These are phyloP conservation scores for Spinibarbus caldwelli DNA, from an alignment of 2,797 vertebrate genomes.

Conservation along the genomic window DNA sequence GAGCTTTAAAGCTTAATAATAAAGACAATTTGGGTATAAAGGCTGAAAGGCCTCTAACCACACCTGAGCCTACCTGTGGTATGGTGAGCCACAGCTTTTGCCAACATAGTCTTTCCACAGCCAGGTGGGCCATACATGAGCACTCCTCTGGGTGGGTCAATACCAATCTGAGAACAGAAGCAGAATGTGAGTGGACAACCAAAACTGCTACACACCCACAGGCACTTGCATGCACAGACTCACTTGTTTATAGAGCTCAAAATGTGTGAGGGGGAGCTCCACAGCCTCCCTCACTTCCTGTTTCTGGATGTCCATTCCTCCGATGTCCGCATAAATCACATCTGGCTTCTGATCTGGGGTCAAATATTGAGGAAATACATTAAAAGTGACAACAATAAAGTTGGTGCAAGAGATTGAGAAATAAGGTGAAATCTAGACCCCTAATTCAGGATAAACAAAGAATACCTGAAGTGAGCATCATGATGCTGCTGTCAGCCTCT, in stretches of 20 bases:
- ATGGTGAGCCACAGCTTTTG: constrained; percentile 95
- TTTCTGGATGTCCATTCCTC: constrained; percentile 98
- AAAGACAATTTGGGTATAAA: neutral
- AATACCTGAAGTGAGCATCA: constrained; percentile 93
- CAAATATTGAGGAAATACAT: neutral
- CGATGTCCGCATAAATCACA: constrained; percentile 94
- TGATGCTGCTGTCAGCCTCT: constrained; percentile 96
- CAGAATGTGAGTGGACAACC: neutral
- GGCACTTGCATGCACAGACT: neutral
- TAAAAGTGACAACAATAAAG: neutral
- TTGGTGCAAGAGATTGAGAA: neutral
- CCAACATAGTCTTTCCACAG: constrained; percentile 95
- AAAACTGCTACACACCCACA: neutral
- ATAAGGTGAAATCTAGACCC: neutral
- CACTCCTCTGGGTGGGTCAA: constrained; percentile 91
- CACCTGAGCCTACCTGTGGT: constrained; percentile 83
- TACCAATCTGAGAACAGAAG: constrained; percentile 83
- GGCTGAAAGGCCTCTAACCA: neutral
- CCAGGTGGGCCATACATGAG: constrained; percentile 96
- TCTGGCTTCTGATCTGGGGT: constrained; percentile 92
- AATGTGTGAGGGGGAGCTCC: constrained; percentile 95
- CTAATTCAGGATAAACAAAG: neutral
- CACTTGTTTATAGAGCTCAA: constrained; percentile 96
- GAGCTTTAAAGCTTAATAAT: neutral
- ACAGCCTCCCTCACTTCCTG: constrained; percentile 96